Evolutionary conservation across 2,888 invertebrate species (phyloP).

Genomic region (Callosobruchus maculatus): DNA sequence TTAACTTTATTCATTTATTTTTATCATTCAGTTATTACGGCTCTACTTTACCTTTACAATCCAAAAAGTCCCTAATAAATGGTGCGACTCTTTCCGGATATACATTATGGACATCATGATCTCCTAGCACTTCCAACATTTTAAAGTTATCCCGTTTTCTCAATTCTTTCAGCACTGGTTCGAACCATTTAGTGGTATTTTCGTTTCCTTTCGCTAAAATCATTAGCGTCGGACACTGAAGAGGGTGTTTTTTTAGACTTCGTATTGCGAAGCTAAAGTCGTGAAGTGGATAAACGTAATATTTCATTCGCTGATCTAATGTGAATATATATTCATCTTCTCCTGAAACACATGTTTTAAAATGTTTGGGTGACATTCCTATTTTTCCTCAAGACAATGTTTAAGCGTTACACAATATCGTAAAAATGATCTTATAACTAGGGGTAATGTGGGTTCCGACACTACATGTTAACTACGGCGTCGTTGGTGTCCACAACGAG

Average conservation of each 20-base stretch:
- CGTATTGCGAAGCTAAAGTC: conserved; percentile 35
- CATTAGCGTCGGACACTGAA: conserved; percentile 44
- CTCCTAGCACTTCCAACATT: conserved; percentile 50
- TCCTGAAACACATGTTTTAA: background rate
- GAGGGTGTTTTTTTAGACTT: conserved; percentile 37
- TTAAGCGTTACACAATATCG: too few species aligned
- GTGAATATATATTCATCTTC: conserved; percentile 53
- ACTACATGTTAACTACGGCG: too few species aligned
- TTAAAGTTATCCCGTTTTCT: conserved; percentile 32
- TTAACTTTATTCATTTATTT: too few species aligned
- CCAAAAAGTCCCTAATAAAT: conserved; percentile 34
- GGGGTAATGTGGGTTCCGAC: too few species aligned
- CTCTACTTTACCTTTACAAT: background rate
- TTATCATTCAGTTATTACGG: too few species aligned
- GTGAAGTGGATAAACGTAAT: conserved; percentile 41
- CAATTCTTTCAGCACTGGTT: conserved; percentile 25
- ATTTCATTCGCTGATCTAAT: conserved; percentile 54
- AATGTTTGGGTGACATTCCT: too few species aligned
- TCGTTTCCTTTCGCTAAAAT: conserved; percentile 32
- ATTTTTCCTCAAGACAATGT: too few species aligned
- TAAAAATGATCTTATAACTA: too few species aligned
- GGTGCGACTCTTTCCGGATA: conserved; percentile 53
- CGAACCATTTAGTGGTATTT: conserved; percentile 25
- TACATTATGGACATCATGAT: conserved; percentile 62
- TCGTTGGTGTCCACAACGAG: too few species aligned